Evolutionary conservation across 2,888 invertebrate genomes (phyloP).

Genomic region (Caenorhabditis macrosperma): DNA sequence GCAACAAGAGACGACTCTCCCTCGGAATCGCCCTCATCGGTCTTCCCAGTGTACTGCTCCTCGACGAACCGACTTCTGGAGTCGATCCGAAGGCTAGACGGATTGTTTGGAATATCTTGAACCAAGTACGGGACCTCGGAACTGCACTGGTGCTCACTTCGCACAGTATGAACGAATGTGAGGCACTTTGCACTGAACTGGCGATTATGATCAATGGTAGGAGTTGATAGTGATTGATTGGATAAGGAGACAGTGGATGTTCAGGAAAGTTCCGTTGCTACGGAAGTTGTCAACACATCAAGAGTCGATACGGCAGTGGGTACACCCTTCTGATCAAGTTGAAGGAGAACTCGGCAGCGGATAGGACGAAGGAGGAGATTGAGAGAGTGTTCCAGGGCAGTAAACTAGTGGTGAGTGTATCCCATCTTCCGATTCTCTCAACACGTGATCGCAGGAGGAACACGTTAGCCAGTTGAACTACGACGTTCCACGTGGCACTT

Average conservation of each 20-base stretch:
- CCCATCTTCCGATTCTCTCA: background rate
- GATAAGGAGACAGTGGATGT: background rate
- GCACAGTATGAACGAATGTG: slow-evolving; percentile 92
- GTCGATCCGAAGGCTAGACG: slow-evolving; percentile 84
- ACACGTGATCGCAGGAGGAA: slow-evolving; percentile 65
- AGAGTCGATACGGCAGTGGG: slow-evolving; percentile 82
- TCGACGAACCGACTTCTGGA: slow-evolving; percentile 83
- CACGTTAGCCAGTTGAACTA: slow-evolving; percentile 82
- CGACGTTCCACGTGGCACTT: slow-evolving; percentile 80
- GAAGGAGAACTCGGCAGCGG: slow-evolving; percentile 31
- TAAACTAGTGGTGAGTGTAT: slow-evolving; percentile 85
- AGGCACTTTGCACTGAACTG: slow-evolving; percentile 87
- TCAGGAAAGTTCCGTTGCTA: slow-evolving; percentile 79
- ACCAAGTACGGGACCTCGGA: slow-evolving; percentile 78
- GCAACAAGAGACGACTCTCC: slow-evolving; percentile 87
- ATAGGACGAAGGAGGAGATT: slow-evolving; percentile 79
- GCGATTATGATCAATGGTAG: slow-evolving; percentile 86
- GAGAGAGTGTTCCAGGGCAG: slow-evolving; percentile 83
- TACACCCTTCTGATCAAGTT: slow-evolving; percentile 69
- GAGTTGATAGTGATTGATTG: background rate
- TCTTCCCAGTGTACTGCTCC: slow-evolving; percentile 84
- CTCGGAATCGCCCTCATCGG: slow-evolving; percentile 87
- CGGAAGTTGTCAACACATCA: slow-evolving; percentile 85
- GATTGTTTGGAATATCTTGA: slow-evolving; percentile 71
- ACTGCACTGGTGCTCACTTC: slow-evolving; percentile 86